phyloP scores from a whole-genome alignment of 2,113 vertebrate species.

The Clarias batrachus region DNA sequence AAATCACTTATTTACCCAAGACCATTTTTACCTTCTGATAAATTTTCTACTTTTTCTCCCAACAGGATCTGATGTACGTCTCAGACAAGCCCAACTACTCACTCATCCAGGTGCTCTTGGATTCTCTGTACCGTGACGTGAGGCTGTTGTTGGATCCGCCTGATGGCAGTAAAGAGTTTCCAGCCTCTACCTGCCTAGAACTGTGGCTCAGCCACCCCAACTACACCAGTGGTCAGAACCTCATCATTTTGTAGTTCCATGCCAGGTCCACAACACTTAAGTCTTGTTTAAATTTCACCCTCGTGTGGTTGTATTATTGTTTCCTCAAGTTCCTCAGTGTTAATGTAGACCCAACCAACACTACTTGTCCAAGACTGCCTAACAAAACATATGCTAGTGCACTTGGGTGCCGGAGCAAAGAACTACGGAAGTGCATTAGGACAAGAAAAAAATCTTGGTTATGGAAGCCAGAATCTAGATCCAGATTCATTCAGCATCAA shows the following conservation, averaged over 20 bases:
- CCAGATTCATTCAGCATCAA: background rate
- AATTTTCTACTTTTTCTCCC: background rate
- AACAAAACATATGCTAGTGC: background rate
- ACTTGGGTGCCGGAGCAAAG: background rate
- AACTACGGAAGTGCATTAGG: background rate
- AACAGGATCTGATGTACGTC: conserved; percentile 74
- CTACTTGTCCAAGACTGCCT: background rate
- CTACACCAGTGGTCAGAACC: conserved; percentile 74
- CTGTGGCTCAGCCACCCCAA: conserved; percentile 80
- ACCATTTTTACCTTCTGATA: background rate
- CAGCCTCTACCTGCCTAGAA: conserved; percentile 83
- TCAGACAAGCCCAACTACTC: conserved; percentile 74
- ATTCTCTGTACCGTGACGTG: conserved; percentile 74
- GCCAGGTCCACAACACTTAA: background rate
- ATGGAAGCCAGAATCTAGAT: background rate
- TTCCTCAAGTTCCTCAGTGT: background rate
- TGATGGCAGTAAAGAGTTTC: conserved; percentile 78
- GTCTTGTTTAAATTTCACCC: background rate
- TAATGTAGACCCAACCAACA: background rate
- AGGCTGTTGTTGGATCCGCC: conserved; percentile 75
- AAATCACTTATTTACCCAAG: background rate
- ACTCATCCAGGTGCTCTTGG: conserved; percentile 73
- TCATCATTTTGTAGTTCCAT: background rate
- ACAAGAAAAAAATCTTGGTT: background rate
- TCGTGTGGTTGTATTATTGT: background rate